Base-by-base conservation (phyloP, 2,888 invertebrate species). In the Drosophila buzzatii region DNA sequence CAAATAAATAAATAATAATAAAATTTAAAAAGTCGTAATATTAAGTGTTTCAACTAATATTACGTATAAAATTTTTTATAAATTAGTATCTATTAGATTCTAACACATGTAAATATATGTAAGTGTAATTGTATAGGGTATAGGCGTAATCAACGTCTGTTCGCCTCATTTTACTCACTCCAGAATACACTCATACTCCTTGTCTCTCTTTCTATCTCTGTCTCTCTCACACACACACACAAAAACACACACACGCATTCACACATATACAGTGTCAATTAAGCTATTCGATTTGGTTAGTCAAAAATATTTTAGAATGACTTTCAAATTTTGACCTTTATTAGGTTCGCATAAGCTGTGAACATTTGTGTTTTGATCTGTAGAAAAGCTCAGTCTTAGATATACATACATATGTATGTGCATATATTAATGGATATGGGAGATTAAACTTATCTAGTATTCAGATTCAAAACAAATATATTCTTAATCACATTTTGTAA, bases 321-420 rank as follows among this genome's bases (percentile, higher is more conserved):
- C 52, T 52, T 52, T 52, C 35, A 52, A 16, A 20, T 52, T 35
- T 18, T 37, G 52, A 52, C 52, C 52, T 52, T 33, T 31, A 31
- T 20, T 35, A 20, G 51, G 12, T 51, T 51, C 33, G 33, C 14
- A 49, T 31, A 33, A 33, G 49, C 49, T 33, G 35, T 9, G 35
- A 35, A 35, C 52, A 37, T 7, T 33, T 52, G 8, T 20, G 14
- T 2, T 20, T 37, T 14, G 52, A 52, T 52, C 8, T 35, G 6
- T 20, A 16, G 14, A 18, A 20, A 2, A 20, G 35, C 14, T 27
- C 18, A 8, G 5, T 8, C 8, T 51, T 12, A 8, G 14, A n/a
- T 47, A 4, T 16, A 37, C 6, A 14, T 14, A 2, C 6, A 37
- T 5, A 14, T 14, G 9, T 6, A 33, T 9, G 27, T 0, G 27